Conservation (phyloP, 2,888 invertebrate species). For the Lithophane leautieri region DNA sequence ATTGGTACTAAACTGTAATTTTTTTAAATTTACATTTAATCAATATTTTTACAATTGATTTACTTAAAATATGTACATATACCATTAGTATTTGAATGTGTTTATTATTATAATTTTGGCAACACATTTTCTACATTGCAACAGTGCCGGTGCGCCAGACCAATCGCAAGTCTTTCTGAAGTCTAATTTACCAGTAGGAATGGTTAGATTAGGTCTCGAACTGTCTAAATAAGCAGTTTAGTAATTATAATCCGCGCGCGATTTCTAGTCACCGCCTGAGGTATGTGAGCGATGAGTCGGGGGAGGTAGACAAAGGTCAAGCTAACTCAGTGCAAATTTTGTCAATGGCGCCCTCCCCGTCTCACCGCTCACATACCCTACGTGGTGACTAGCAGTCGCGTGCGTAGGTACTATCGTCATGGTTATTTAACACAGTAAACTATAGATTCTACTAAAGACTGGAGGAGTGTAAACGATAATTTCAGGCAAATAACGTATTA, state of each 20-base stretch:
- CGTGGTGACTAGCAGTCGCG: no score
- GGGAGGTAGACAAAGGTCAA: no score
- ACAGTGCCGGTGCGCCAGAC: background rate
- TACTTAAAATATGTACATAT: slow-evolving; percentile 27
- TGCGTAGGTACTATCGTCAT: no score
- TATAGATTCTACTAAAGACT: background rate
- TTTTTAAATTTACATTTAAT: background rate
- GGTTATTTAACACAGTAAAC: background rate
- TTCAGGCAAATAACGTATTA: background rate
- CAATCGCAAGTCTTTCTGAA: background rate
- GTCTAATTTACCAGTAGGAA: background rate
- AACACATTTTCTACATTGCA: background rate
- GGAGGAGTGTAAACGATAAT: background rate
- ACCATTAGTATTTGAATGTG: slow-evolving; percentile 25
- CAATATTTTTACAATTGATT: background rate
- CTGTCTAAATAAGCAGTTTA: background rate
- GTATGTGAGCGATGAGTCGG: no score
- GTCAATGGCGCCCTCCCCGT: no score
- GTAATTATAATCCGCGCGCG: no score
- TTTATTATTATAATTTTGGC: background rate
- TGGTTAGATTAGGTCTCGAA: background rate
- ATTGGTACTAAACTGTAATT: background rate
- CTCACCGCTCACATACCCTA: no score
- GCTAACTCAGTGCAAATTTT: no score
- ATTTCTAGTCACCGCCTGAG: no score